Base-by-base conservation (phyloP, 2,113 vertebrate species). In the Paramormyrops kingsleyae region DNA sequence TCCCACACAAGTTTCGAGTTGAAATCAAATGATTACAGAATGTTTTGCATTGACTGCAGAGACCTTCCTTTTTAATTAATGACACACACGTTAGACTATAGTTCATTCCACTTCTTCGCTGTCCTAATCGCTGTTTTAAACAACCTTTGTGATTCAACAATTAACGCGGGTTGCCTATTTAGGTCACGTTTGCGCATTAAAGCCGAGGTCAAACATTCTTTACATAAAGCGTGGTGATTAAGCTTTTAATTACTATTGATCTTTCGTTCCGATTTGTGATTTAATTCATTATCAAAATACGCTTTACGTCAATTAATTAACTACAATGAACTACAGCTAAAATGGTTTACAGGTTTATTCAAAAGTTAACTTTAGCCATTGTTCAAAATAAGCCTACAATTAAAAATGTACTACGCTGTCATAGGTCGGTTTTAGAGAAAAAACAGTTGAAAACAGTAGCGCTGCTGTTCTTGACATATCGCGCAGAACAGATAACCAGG, bases 51-150 rank as follows among this genome's bases (percentile, higher is more conserved):
- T 42, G 15, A 42, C 74, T 35, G 35, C 13, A 8, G 15, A 80
- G 74, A 42, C 31, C 31, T 35, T 77, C 35, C 70, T 42, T 35
- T 80, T 42, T 42, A 80, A 80, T 80, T 80, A 80, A 80, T 35
- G 31, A 80, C 13, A 80, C 74, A 17, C 31, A 21, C 15, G 74
- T 77, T 77, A 56, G 5, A 56, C 19, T 21, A 80, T 80, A 80
- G 13, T 83, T 17, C 46, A 21, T 9, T 4, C n/a, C 13, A 17
- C 49, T 87, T 52, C 19, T 44, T 85, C 35, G 74, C 35, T 80
- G 74, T 90, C 50, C 17, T 53, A 88, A 47, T 47, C 24, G 19
- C 47, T 66, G 31, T 88, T 90, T 88, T 83, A 84, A 88, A 35
- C 50, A 27, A 39, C 70, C 50, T 88, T 87, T 88, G 87, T 80